phyloP scores from a whole-genome alignment of 2,797 vertebrate genomes.

The Lepilemur ruficaudatus region DNA sequence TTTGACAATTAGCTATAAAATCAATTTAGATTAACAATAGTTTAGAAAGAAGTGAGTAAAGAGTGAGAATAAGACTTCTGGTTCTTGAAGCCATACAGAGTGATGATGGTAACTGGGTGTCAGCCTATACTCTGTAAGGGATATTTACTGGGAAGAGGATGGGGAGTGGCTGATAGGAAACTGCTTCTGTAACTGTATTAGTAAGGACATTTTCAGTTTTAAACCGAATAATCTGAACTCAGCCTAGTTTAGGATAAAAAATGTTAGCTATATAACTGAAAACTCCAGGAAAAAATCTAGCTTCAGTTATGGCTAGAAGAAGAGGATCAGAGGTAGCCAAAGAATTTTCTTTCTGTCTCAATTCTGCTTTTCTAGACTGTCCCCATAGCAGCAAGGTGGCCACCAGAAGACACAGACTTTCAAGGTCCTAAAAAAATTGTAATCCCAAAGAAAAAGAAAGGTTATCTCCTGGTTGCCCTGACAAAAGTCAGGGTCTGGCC shows the following conservation, averaged over 20 bases:
- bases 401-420: not conserved
- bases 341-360: not conserved
- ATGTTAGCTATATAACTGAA: not conserved
- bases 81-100: not conserved
- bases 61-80: not conserved
- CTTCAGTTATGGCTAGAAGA: not conserved
- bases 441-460: not conserved
- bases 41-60: conserved; percentile 18
- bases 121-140: not conserved
- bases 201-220: not conserved
- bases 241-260: not conserved
- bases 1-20: conserved; percentile 39
- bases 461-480: not conserved
- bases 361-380: not conserved
- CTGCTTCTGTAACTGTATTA: not conserved
- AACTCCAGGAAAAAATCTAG: not conserved
- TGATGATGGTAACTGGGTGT: not conserved
- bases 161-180: not conserved
- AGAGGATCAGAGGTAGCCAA: not conserved
- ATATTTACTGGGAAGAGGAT: not conserved
- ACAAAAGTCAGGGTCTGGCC: not conserved
- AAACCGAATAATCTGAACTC: conserved; percentile 9
- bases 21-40: not conserved
- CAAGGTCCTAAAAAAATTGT: not conserved
- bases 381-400: not conserved